Conservation (phyloP, 2,113 vertebrate genomes). For the Ochotona princeps region DNA sequence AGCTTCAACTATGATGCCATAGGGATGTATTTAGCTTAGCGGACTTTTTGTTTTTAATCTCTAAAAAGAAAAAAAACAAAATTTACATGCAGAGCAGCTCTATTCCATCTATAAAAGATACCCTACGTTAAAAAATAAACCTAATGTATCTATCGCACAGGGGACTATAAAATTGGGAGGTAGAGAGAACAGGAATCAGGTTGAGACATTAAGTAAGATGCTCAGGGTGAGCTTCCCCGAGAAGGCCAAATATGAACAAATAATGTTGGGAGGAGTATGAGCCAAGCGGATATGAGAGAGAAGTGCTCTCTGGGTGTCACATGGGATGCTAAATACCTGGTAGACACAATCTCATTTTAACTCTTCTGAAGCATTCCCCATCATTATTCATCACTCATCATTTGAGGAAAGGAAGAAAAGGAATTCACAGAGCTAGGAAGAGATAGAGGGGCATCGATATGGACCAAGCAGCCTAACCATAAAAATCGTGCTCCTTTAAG, state of each 20-base stretch:
- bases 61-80: conserved; percentile 51
- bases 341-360: not conserved
- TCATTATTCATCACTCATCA: not conserved
- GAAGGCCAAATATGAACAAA: not conserved
- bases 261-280: not conserved
- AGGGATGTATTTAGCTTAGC: conserved; percentile 38
- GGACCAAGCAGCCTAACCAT: not conserved
- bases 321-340: not conserved
- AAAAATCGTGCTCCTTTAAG: not conserved
- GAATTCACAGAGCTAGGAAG: not conserved
- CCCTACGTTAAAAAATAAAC: not conserved
- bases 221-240: not conserved
- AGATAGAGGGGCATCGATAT: not conserved
- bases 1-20: conserved; percentile 20
- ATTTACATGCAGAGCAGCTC: not conserved
- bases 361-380: not conserved
- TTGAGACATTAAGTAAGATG: not conserved
- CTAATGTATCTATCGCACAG: not conserved
- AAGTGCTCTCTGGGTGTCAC: not conserved
- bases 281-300: not conserved
- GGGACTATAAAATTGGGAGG: not conserved
- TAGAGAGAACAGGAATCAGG: not conserved
- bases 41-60: conserved; percentile 34
- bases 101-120: conserved; percentile 8
- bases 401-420: not conserved